These are phyloP conservation scores for Polietes domitor DNA, from an alignment of 2,888 invertebrate genomes.

Conservation along the genomic window DNA sequence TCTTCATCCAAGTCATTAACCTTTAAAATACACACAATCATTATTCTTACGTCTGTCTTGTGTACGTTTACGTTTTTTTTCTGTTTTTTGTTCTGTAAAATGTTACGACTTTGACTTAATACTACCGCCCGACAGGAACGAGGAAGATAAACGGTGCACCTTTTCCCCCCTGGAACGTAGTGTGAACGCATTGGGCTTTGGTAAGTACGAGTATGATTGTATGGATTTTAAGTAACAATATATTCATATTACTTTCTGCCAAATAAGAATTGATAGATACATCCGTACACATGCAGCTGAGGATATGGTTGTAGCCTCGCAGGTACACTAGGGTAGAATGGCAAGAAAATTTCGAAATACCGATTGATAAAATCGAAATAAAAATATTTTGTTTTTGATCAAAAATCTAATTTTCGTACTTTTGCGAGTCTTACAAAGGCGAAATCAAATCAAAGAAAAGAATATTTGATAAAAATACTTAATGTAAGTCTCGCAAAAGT, in stretches of 20 bases:
- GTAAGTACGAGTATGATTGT: background rate
- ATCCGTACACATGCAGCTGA: background rate
- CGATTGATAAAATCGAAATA: too few relatives aligned
- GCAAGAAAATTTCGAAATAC: too few relatives aligned
- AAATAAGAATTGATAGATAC: slow-evolving; percentile 28
- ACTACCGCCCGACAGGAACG: background rate
- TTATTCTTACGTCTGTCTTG: background rate
- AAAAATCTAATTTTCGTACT: too few relatives aligned
- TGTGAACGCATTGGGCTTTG: background rate
- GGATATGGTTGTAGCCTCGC: too few relatives aligned
- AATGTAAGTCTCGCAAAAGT: too few relatives aligned
- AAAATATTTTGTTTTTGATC: too few relatives aligned
- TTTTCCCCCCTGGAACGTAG: background rate
- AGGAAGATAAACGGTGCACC: background rate
- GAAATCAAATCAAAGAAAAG: too few relatives aligned
- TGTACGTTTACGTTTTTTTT: too few relatives aligned
- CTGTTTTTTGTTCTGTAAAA: slow-evolving; percentile 1
- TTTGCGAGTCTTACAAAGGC: too few relatives aligned
- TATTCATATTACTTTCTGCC: slow-evolving; percentile 22
- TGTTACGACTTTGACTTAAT: slow-evolving; percentile 13
- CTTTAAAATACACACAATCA: slow-evolving; percentile 16
- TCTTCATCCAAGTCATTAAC: slow-evolving; percentile 21
- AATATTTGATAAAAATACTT: too few relatives aligned
- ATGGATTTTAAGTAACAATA: background rate
- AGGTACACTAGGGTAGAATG: too few relatives aligned